Evolutionary conservation across 2,888 invertebrate genomes (phyloP), one percentile per base, ranked within the genome.

Genomic region (Balanococcus diminutus): DNA sequence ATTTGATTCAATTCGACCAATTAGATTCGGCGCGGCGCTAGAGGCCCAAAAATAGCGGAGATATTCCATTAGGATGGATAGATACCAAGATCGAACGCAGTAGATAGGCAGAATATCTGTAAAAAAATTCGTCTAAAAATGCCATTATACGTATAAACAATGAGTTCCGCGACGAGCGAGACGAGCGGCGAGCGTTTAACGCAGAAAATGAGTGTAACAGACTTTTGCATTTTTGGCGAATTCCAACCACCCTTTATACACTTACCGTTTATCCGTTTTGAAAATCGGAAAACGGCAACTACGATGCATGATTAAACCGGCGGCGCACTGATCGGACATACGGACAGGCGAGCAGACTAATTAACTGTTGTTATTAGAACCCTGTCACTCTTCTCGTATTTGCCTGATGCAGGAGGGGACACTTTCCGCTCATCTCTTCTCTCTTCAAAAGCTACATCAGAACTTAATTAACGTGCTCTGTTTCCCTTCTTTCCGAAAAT

Each of bases 381-480:
- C 81, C 51, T 81, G 46, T 51, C 81, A 28, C 51, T 28, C 81
- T 51, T 36, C 81, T 39, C 28, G 22, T 36, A 81, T 46, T 82
- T 19, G 56, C n/a, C 81, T 19, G 46, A 81, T 14, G 81, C 46
- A 81, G 51, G 82, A 82, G 51, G n/a, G 82, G 51, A 46, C 82
- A 32, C 56, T 46, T 82, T 67, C 56, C 72, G 19, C 39, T 67
- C 67, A 31, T 61, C 56, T 42, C 32, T 61, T 32, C 84, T 72
- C 83, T 61, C 82, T 25, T 28, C 25, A 25, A 86, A 86, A 86
- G 61, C 86, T 86, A 86, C 86, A 86, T 86, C 86, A 81, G 81
- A 86, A 86, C 86, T 86, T 86, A 86, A 86, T 86, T 86, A 86
- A 86, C 81, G 86, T 72, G 28, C 85, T 51, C 46, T 42, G 39